Conservation (phyloP, 2,113 vertebrate species). For the Poicephalus gulielmi region DNA sequence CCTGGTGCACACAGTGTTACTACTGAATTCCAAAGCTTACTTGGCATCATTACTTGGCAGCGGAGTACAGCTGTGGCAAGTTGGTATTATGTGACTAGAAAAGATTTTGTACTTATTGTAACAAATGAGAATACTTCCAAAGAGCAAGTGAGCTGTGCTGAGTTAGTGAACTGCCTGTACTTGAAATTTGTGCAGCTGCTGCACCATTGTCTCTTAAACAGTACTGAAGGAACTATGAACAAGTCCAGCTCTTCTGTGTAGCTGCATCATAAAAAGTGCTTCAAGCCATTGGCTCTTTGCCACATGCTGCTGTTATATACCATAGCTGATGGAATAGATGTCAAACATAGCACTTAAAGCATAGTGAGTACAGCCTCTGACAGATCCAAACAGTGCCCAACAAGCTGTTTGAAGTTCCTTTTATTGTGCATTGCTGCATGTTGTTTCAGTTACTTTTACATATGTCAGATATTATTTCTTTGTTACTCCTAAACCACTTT, state of each 20-base stretch:
- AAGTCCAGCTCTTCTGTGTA: background rate
- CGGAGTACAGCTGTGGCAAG: background rate
- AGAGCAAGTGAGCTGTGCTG: background rate
- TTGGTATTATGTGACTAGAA: background rate
- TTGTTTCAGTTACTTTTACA: background rate
- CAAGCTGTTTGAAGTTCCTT: background rate
- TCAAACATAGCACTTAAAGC: rapidly evolving
- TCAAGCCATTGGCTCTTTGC: background rate
- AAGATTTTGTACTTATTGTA: background rate
- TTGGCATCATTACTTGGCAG: background rate
- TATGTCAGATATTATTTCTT: background rate
- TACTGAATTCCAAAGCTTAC: background rate
- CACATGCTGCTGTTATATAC: background rate
- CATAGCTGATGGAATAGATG: background rate
- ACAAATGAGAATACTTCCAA: background rate
- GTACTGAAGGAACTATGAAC: background rate
- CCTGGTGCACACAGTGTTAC: background rate
- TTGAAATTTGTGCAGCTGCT: background rate
- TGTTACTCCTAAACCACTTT: background rate
- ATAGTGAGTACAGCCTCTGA: background rate
- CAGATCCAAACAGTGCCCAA: background rate
- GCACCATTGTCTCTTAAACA: background rate
- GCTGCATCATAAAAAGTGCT: background rate
- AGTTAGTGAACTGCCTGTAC: background rate
- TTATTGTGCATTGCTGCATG: background rate